These are phyloP conservation scores for Pseudomyrmex cubaensis DNA, from an alignment of 1,140 invertebrate genomes.

Conservation along the genomic window DNA sequence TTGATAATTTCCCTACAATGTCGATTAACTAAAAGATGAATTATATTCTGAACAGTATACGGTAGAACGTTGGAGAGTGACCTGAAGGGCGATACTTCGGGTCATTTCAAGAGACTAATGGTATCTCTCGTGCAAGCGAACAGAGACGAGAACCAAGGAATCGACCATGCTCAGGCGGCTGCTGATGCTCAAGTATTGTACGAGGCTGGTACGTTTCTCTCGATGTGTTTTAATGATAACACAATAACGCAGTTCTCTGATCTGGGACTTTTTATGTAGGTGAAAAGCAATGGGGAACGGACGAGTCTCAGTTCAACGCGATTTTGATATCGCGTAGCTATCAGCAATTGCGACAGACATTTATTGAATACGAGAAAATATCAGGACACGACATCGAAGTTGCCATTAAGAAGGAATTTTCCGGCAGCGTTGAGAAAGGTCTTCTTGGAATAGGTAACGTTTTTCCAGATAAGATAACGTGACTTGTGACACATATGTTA, in stretches of 20 bases:
- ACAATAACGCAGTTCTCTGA: neutral
- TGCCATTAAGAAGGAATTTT: conserved; percentile 90
- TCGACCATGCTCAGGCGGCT: conserved; percentile 84
- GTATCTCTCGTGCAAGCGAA: conserved; percentile 93
- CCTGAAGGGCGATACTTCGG: conserved; percentile 96
- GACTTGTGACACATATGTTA: conserved; percentile 1
- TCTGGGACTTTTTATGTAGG: conserved; percentile 80
- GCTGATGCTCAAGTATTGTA: conserved; percentile 87
- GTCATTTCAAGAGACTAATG: conserved; percentile 96
- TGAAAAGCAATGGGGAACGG: conserved; percentile 88
- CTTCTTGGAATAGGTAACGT: conserved; percentile 87
- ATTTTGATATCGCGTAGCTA: conserved; percentile 87
- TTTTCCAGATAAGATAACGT: neutral
- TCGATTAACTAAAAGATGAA: neutral
- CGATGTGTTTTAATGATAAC: neutral
- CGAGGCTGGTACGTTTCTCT: conserved; percentile 86
- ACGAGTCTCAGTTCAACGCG: conserved; percentile 89
- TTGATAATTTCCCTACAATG: conserved; percentile 10
- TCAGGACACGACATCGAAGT: conserved; percentile 89
- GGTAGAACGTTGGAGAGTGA: conserved; percentile 94
- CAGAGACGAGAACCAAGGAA: conserved; percentile 91
- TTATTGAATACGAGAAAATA: conserved; percentile 87
- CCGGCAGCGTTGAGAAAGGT: conserved; percentile 88
- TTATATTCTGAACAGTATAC: conserved; percentile 88
- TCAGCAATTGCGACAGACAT: conserved; percentile 88